Evolutionary conservation across 2,797 vertebrate genomes (phyloP), one percentile per base, ranked within the genome.

Genomic region (Anabacerthia variegaticeps): DNA sequence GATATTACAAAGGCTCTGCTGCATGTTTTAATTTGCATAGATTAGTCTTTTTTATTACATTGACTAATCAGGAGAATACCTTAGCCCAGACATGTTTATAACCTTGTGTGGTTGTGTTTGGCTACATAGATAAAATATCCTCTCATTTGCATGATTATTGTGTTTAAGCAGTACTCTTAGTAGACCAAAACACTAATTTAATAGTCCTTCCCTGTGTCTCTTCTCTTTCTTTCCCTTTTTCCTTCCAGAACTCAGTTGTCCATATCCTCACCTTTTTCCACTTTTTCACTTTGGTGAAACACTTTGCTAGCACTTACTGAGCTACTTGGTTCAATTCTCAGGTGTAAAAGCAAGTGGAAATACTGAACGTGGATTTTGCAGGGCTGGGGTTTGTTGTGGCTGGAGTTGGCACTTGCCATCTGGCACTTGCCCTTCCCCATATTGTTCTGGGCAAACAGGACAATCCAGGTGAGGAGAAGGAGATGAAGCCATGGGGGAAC

Each of bases 21-120:
- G 39, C 69, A 26, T 93, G 74, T 71, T 97, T 97, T 97, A 95
- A 96, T 97, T 97, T 96, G 82, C 93, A 92, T 93, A 89, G 84
- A 94, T 96, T 97, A 92, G 80, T 76, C 65, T 91, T 81, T 78
- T 96, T 96, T 92, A 72, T 95, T 81, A 46, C 48, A 59, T 76
- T 95, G 91, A 89, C 88, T 96, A 96, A 96, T 97, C 49, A 96
- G 80, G 41, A 32, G 62, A 68, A 54, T 92, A 69, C 92, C 51
- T 95, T 89, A 95, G 80, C 85, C 36, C 71, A 86, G 80, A 59
- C 41, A 46, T 68, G 39, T 71, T 94, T 95, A 89, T 95, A 88
- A 69, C 72, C 66, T 91, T 90, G 65, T 77, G 69, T 78, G 46
- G 51, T 72, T 28, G 32, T 56, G 91, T 97, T 97, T 96, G 65